Evolutionary conservation across 2,797 vertebrate genomes (phyloP).

Genomic region (Hyperoplus lanceolatus): DNA sequence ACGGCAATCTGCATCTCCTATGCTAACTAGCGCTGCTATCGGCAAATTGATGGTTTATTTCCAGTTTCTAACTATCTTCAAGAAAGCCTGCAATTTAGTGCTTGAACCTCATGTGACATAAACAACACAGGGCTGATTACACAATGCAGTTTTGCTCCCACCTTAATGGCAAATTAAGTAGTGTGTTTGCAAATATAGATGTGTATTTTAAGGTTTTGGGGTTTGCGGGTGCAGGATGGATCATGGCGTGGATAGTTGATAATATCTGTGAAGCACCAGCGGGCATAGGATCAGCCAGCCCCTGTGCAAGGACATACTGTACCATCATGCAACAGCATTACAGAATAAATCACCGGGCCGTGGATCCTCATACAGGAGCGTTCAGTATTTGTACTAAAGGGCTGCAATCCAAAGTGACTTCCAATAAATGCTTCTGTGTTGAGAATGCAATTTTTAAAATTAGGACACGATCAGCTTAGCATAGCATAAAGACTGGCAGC

Average conservation of each 20-base stretch:
- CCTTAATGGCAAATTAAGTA: constrained; percentile 59
- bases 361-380: constrained; percentile 15
- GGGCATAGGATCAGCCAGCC: constrained; percentile 55
- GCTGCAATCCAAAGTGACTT: not conserved
- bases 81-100: constrained; percentile 39
- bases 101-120: constrained; percentile 31
- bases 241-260: constrained; percentile 62
- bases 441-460: not conserved
- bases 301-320: constrained; percentile 54
- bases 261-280: constrained; percentile 62
- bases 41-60: constrained; percentile 43
- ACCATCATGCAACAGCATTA: constrained; percentile 39
- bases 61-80: constrained; percentile 9
- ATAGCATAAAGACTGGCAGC: not conserved
- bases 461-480: not conserved
- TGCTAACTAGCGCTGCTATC: constrained; percentile 6
- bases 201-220: constrained; percentile 54
- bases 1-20: constrained; percentile 36
- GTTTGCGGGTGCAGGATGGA: constrained; percentile 59
- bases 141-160: constrained; percentile 38
- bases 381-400: constrained; percentile 4
- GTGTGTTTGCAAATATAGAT: constrained; percentile 55
- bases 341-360: constrained; percentile 48
- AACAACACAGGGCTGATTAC: constrained; percentile 39
- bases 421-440: not conserved